phyloP scores from a whole-genome alignment of 2,797 vertebrate genomes.

The Rhinatrema bivittatum region DNA sequence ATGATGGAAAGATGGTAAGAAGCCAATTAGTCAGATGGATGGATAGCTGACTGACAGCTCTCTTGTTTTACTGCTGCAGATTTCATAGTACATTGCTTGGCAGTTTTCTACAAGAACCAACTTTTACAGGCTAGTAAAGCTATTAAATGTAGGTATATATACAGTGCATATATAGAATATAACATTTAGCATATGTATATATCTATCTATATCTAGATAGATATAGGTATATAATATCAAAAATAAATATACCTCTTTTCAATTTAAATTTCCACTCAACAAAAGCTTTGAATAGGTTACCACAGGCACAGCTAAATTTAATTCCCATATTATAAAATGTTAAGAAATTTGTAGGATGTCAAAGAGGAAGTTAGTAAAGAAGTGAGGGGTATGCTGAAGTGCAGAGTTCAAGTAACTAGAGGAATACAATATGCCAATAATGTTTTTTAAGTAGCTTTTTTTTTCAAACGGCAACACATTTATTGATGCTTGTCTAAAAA shows the following conservation, averaged over 20 bases:
- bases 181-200: slow-evolving; percentile 47
- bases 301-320: slow-evolving; percentile 32
- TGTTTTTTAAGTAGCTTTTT: slow-evolving; percentile 19
- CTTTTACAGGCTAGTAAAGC: slow-evolving; percentile 66
- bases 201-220: too few relatives aligned
- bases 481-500: slow-evolving; percentile 15
- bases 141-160: slow-evolving; percentile 61
- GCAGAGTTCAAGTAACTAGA: not conserved
- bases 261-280: slow-evolving; percentile 30
- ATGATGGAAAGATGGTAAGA: slow-evolving; percentile 98
- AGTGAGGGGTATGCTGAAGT: slow-evolving; percentile 25
- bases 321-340: slow-evolving; percentile 42
- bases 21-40: slow-evolving; percentile 99
- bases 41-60: slow-evolving; percentile 98
- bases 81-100: slow-evolving; percentile 69
- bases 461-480: slow-evolving; percentile 18
- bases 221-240: too few relatives aligned
- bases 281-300: slow-evolving; percentile 35
- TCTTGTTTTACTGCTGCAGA: slow-evolving; percentile 85
- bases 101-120: slow-evolving; percentile 69
- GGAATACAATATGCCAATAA: too few relatives aligned
- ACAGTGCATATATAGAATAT: slow-evolving; percentile 50
- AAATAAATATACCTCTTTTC: slow-evolving; percentile 59
- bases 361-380: slow-evolving; percentile 40
- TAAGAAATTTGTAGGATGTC: slow-evolving; percentile 27